phyloP scores from a whole-genome alignment of 2,797 vertebrate genomes.

The Nyctalus aviator region DNA sequence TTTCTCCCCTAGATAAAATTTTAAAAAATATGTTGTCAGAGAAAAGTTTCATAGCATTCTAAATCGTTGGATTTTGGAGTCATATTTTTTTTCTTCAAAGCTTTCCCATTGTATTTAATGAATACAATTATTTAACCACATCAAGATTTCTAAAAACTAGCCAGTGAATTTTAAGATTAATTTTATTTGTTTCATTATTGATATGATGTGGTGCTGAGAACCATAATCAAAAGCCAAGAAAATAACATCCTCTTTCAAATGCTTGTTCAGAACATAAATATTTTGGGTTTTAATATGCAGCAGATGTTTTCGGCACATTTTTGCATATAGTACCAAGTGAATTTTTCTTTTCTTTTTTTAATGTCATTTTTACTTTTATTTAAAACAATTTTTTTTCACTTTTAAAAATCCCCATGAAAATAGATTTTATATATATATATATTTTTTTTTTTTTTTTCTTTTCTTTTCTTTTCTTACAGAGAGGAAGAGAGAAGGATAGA shows the following conservation, averaged over 20 bases:
- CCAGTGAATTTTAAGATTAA: constrained; percentile 39
- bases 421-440: not conserved
- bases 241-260: constrained; percentile 4
- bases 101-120: not conserved
- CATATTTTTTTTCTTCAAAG: not conserved
- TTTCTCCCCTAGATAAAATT: constrained; percentile 23
- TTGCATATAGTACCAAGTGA: not conserved
- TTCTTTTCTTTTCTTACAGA: no score
- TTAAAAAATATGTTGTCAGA: constrained; percentile 48
- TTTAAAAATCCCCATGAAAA: not conserved
- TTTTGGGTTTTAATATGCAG: constrained; percentile 33
- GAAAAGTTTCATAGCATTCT: constrained; percentile 51
- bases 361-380: constrained; percentile 53
- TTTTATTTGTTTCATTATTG: constrained; percentile 50
- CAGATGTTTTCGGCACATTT: constrained; percentile 17
- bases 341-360: constrained; percentile 38
- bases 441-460: no score
- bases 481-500: no score
- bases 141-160: constrained; percentile 51
- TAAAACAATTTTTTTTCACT: not conserved
- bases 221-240: constrained; percentile 44
- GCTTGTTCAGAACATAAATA: constrained; percentile 21
- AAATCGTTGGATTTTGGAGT: constrained; percentile 1
- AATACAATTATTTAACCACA: constrained; percentile 32
- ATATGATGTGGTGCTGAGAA: not conserved